These are phyloP conservation scores for Oncorhynchus tshawytscha DNA, from an alignment of 2,113 vertebrate genomes.

Conservation along the genomic window DNA sequence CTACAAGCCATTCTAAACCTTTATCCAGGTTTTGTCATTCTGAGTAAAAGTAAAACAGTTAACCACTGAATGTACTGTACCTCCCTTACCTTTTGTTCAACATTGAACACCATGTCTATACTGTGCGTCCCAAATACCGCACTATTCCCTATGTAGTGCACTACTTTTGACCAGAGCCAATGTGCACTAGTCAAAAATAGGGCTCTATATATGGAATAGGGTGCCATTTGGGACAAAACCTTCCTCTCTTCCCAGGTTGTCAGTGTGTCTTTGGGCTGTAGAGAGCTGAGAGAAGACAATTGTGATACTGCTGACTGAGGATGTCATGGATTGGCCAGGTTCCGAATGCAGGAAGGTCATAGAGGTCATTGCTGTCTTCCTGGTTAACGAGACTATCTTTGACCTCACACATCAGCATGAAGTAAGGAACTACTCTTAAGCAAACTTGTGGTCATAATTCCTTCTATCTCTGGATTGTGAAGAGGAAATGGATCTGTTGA, in stretches of 20 bases:
- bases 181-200: too few relatives aligned
- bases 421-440: not conserved
- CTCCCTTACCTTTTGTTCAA: not conserved
- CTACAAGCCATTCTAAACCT: too few relatives aligned
- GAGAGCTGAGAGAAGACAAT: not conserved
- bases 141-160: too few relatives aligned
- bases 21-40: not conserved
- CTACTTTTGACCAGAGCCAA: too few relatives aligned
- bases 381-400: not conserved
- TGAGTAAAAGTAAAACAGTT: not conserved
- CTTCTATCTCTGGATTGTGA: not conserved
- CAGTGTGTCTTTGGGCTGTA: not conserved
- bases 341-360: not conserved
- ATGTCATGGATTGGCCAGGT: not conserved
- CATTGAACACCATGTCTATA: not conserved
- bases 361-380: not conserved
- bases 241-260: not conserved
- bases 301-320: not conserved
- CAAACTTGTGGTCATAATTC: not conserved
- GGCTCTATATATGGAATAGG: too few relatives aligned
- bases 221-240: not conserved
- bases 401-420: not conserved
- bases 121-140: too few relatives aligned
- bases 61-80: not conserved
- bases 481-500: not conserved